Conservation (phyloP, 2,888 invertebrate species). For the Ypsolopha scabrella region DNA sequence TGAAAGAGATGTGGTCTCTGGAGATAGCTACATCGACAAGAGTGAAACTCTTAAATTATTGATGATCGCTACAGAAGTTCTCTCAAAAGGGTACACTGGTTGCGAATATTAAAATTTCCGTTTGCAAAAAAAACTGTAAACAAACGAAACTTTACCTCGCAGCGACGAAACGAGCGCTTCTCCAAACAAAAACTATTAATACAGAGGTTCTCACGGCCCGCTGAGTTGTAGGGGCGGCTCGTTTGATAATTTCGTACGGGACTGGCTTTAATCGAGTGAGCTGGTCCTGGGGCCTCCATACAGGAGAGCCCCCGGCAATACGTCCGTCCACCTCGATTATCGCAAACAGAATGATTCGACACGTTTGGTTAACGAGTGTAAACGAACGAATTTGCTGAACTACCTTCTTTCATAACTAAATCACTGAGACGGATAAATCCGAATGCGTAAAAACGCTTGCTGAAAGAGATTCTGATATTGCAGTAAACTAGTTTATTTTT, state of each 20-base stretch:
- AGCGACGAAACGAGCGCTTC: conserved; percentile 40
- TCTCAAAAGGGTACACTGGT: neutral
- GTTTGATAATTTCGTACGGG: conserved; percentile 67
- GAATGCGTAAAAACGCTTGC: neutral
- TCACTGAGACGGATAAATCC: neutral
- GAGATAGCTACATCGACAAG: too few species aligned
- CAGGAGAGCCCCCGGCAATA: neutral
- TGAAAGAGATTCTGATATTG: neutral
- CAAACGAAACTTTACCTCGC: conserved; percentile 27
- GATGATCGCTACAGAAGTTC: too few species aligned
- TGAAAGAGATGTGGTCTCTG: too few species aligned
- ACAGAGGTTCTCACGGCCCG: conserved; percentile 56
- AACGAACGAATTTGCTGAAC: conserved; percentile 7
- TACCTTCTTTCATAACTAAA: too few species aligned
- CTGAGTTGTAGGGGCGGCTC: conserved; percentile 61
- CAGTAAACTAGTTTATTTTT: neutral
- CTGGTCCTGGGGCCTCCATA: conserved; percentile 17
- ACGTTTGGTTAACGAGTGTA: conserved; percentile 25
- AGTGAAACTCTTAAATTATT: too few species aligned
- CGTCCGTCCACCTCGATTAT: conserved; percentile 30
- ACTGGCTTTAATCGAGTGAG: conserved; percentile 62
- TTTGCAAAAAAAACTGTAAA: neutral
- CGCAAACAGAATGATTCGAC: conserved; percentile 24
- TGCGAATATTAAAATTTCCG: neutral
- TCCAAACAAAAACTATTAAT: conserved; percentile 63